A percentile compares a stretch with the other conserved stretches of the same genome.
Evolutionary conservation across 2,113 vertebrate species (phyloP).

Genomic region (Pteruthius melanotis): DNA sequence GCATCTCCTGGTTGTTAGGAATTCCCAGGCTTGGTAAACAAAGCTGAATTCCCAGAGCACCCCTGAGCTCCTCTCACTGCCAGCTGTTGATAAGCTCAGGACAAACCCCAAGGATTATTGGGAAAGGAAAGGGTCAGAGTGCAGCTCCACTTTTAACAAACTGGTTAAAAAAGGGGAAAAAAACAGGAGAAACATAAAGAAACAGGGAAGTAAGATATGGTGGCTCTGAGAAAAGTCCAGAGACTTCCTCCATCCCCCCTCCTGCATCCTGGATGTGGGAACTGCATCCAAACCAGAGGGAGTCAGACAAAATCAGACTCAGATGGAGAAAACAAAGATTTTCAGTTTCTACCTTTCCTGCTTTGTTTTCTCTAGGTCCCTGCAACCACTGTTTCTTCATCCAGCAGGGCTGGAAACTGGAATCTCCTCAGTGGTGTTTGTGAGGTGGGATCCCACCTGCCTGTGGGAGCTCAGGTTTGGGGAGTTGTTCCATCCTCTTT

Average conservation of each 20-base stretch:
- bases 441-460: background rate
- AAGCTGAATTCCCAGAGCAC: constrained; percentile 20
- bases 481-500: background rate
- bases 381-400: background rate
- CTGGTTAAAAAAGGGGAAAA: background rate
- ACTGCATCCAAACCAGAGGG: background rate
- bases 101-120: background rate
- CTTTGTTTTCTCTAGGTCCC: background rate
- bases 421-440: background rate
- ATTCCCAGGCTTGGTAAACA: background rate
- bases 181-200: background rate
- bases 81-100: background rate
- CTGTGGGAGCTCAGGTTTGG: background rate
- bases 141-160: background rate
- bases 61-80: background rate
- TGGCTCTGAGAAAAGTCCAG: background rate
- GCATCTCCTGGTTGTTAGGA: background rate
- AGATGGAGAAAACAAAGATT: background rate
- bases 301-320: background rate
- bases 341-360: background rate
- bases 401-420: background rate
- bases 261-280: background rate
- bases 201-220: background rate
- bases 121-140: background rate
- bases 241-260: background rate